These are phyloP conservation scores for Oligia latruncula DNA, from an alignment of 2,888 invertebrate genomes.

Conservation along the genomic window DNA sequence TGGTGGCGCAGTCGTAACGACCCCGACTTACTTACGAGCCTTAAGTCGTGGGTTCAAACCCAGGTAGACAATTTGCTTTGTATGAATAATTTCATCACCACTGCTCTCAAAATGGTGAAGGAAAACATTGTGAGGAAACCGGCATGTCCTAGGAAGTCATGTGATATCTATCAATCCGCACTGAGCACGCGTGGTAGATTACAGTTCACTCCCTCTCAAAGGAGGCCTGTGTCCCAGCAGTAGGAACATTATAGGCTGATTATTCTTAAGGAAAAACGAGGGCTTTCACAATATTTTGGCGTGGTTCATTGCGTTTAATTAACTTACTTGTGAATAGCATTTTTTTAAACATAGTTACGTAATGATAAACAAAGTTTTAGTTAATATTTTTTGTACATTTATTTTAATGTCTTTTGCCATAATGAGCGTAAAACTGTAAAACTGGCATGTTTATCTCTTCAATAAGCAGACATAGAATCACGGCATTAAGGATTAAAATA, in stretches of 20 bases:
- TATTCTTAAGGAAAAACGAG: neutral
- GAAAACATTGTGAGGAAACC: neutral
- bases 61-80: too few species aligned
- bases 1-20: neutral
- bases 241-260: neutral
- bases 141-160: neutral
- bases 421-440: neutral
- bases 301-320: neutral
- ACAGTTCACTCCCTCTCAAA: too few species aligned
- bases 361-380: neutral
- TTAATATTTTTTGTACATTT: neutral
- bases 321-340: neutral
- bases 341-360: neutral
- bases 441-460: neutral
- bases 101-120: neutral
- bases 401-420: neutral
- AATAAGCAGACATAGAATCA: neutral
- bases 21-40: too few species aligned
- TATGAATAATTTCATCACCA: neutral
- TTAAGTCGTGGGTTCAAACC: too few species aligned
- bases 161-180: neutral
- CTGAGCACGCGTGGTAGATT: neutral
- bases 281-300: neutral
- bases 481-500: conserved; percentile 13
- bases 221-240: neutral